These are phyloP conservation scores for Pyrrhura leucotis DNA, from an alignment of 2,797 vertebrate species.

Conservation along the genomic window DNA sequence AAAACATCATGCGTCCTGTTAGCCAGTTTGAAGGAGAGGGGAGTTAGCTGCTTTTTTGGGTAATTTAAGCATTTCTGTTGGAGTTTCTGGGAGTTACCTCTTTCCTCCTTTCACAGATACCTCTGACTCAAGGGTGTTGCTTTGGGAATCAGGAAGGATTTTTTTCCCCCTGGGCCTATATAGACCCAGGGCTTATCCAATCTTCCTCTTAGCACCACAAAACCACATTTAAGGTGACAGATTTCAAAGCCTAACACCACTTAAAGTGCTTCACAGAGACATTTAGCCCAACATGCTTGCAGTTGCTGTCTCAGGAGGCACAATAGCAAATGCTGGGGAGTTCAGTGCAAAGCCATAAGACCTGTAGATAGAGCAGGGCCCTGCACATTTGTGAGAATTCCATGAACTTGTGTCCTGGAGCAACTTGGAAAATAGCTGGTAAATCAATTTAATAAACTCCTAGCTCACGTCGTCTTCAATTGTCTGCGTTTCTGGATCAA, in stretches of 20 bases:
- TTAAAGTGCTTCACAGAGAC: neutral
- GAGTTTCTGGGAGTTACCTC: neutral
- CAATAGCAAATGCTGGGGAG: fast-evolving
- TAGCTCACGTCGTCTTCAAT: neutral
- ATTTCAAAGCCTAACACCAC: neutral
- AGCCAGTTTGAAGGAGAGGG: neutral
- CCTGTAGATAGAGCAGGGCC: neutral
- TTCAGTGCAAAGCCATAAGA: neutral
- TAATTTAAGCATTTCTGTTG: neutral
- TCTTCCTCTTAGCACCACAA: neutral
- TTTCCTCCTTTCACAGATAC: neutral
- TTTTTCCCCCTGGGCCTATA: neutral
- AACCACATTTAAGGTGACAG: neutral
- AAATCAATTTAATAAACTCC: neutral
- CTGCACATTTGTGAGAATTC: neutral
- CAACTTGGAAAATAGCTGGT: neutral
- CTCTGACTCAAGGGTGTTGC: neutral
- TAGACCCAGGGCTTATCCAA: neutral
- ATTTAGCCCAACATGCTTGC: neutral
- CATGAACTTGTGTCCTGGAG: neutral
- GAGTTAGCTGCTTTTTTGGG: neutral
- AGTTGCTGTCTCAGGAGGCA: neutral
- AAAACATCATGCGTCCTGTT: neutral
- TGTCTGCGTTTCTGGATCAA: neutral
- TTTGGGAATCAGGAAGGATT: neutral